These are phyloP conservation scores for Chaetodon auriga DNA, from an alignment of 2,113 vertebrate genomes.

Conservation along the genomic window DNA sequence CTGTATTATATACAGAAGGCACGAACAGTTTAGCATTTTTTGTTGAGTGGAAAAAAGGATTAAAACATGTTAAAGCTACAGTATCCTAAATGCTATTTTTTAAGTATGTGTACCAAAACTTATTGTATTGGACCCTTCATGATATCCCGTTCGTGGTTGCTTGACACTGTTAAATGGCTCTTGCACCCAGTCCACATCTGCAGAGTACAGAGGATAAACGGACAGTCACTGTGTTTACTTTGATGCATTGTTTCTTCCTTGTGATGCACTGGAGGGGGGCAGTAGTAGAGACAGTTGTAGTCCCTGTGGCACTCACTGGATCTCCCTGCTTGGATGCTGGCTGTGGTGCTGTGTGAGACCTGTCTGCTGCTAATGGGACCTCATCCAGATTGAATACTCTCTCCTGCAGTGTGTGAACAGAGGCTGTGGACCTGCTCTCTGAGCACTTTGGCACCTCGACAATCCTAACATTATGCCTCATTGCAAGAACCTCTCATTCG, in stretches of 20 bases:
- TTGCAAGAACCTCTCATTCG: conserved; percentile 30
- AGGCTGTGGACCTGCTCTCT: conserved; percentile 28
- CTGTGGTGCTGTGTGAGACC: neutral
- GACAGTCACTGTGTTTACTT: neutral
- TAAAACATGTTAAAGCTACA: neutral
- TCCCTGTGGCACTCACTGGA: neutral
- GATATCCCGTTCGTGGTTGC: neutral
- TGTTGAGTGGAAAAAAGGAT: neutral
- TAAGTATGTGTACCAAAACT: too few species aligned
- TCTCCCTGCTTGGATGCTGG: conserved; percentile 23
- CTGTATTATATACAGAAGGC: neutral
- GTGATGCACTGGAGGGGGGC: neutral
- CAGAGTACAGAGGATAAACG: conserved; percentile 6
- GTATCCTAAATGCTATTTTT: too few species aligned
- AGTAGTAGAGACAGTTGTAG: neutral
- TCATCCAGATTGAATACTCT: conserved; percentile 30
- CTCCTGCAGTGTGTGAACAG: conserved; percentile 36
- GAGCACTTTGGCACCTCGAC: conserved; percentile 30
- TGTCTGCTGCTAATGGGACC: conserved; percentile 21
- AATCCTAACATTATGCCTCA: conserved; percentile 35
- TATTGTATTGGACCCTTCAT: neutral
- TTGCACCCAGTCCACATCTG: neutral
- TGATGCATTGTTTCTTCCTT: conserved; percentile 24
- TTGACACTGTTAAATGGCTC: conserved; percentile 2
- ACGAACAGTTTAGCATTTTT: too few species aligned